Evolutionary conservation across 2,888 invertebrate species (phyloP), one percentile per base, ranked within the genome.

Genomic region (Drosophila rellima): DNA sequence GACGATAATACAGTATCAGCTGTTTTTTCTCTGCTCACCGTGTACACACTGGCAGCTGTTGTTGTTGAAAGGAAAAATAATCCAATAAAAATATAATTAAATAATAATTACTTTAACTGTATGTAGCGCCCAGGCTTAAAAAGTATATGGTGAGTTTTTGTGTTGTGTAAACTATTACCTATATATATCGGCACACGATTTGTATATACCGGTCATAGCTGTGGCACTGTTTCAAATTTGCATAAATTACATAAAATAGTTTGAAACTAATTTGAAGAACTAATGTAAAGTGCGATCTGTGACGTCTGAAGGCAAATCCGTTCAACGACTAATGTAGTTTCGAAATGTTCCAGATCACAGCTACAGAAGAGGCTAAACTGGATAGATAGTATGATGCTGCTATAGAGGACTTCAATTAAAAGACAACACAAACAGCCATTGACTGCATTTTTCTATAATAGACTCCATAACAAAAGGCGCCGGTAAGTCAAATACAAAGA

Each of bases 21-120:
- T 74, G 74, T 54, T 63, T 18, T 29, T 13, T 37, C 31, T 23
- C 5, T 15, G 1, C 35, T 8, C 11, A 13, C 23, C 18, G 54
- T 56, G 74, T 40, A 62, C 57, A 66, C 78, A 76, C 70, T 76
- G 60, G 20, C 20, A n/a, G 44, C 35, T 39, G 57, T 44, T 57
- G 61, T 42, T 74, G 69, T 57, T 51, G 31, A 51, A 64, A 39
- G 8, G 56, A 37, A 64, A 55, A 69, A 54, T 61, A 74, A 65
- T 70, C 54, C 54, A 76, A 78, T 70, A 78, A 50, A 60, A 65
- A 26, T 29, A 29, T 5, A 33, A 56, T 56, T 56, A 42, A 42
- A 56, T 56, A 45, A 51, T 44, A 40, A 59, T 52, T 57, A 45
- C 31, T 54, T 37, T 1, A 66, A 39, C 52, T 51, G 48, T 13